phyloP scores from a whole-genome alignment of 37 sponge, comb jelly and placozoan genomes.

The Haliclona indistincta region DNA sequence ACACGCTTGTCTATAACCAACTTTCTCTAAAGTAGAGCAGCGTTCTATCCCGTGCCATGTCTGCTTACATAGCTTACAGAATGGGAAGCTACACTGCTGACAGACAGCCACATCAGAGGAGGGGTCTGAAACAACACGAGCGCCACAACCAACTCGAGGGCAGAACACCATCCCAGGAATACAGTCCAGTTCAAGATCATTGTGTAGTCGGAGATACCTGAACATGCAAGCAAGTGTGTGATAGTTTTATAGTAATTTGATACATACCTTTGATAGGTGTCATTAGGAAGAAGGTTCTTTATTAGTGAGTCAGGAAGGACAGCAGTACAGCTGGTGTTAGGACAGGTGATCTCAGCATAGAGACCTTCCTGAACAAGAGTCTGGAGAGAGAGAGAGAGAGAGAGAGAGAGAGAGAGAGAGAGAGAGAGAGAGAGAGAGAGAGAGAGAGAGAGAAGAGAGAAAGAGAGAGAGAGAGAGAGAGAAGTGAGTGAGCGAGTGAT shows the following conservation, averaged over 20 bases:
- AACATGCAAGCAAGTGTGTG: neutral
- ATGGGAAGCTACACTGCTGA: slow-evolving; percentile 49
- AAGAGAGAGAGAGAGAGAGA: slow-evolving; percentile 23
- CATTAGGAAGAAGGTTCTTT: slow-evolving; percentile 9
- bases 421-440: slow-evolving; percentile 25
- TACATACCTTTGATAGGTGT: slow-evolving; percentile 46
- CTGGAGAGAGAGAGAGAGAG: slow-evolving; percentile 5
- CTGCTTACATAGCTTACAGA: slow-evolving; percentile 63
- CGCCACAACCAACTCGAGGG: slow-evolving; percentile 46
- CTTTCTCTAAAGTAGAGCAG: slow-evolving; percentile 46
- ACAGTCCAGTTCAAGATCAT: slow-evolving; percentile 43
- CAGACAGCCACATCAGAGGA: slow-evolving; percentile 52
- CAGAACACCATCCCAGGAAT: slow-evolving; percentile 79
- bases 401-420: neutral
- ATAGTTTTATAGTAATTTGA: neutral
- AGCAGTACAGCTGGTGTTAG: slow-evolving; percentile 14
- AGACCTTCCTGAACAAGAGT: slow-evolving; percentile 21
- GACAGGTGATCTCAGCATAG: slow-evolving; percentile 32
- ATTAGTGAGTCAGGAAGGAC: slow-evolving; percentile 22
- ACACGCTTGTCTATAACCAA: neutral
- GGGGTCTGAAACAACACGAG: slow-evolving; percentile 61
- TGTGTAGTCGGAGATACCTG: slow-evolving; percentile 49
- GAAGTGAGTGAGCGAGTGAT: slow-evolving; percentile 2
- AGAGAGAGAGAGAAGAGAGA: slow-evolving; percentile 23
- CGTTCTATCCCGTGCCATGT: slow-evolving; percentile 61